These are phyloP conservation scores for Schizopygopsis malacanthus DNA, from an alignment of 2,797 vertebrate species.

Conservation along the genomic window DNA sequence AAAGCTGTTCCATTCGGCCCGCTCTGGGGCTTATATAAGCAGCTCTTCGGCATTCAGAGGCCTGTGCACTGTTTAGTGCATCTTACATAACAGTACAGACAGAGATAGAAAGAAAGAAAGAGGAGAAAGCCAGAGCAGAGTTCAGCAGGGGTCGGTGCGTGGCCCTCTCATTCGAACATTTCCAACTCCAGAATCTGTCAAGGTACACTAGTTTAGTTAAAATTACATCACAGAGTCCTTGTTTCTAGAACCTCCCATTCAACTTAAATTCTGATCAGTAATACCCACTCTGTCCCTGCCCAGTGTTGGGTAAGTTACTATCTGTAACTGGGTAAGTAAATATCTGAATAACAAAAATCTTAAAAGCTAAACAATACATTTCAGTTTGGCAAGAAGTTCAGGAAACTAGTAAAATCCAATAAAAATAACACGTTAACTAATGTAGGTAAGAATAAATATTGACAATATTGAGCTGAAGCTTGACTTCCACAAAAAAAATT, in stretches of 20 bases:
- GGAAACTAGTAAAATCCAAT: too few relatives aligned
- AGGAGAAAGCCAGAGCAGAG: background rate
- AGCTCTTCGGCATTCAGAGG: constrained; percentile 47
- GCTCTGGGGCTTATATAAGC: constrained; percentile 73
- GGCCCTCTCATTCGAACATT: constrained; percentile 35
- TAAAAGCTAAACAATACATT: too few relatives aligned
- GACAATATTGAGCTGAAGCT: too few relatives aligned
- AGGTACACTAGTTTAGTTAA: background rate
- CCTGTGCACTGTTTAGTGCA: constrained; percentile 50
- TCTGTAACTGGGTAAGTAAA: too few relatives aligned
- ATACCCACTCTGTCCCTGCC: background rate
- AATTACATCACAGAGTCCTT: background rate
- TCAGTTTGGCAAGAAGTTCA: too few relatives aligned
- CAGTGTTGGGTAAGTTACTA: too few relatives aligned
- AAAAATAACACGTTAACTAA: too few relatives aligned
- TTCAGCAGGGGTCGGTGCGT: background rate
- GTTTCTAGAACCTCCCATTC: background rate
- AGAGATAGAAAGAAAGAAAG: constrained; percentile 58
- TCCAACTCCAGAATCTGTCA: background rate
- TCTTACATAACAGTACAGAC: constrained; percentile 69
- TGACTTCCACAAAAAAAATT: too few relatives aligned
- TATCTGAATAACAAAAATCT: too few relatives aligned
- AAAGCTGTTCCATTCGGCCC: constrained; percentile 58
- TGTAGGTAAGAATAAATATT: too few relatives aligned
- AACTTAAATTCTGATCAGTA: background rate